Conservation (phyloP, 2,888 invertebrate species). For the Deilephila elpenor region DNA sequence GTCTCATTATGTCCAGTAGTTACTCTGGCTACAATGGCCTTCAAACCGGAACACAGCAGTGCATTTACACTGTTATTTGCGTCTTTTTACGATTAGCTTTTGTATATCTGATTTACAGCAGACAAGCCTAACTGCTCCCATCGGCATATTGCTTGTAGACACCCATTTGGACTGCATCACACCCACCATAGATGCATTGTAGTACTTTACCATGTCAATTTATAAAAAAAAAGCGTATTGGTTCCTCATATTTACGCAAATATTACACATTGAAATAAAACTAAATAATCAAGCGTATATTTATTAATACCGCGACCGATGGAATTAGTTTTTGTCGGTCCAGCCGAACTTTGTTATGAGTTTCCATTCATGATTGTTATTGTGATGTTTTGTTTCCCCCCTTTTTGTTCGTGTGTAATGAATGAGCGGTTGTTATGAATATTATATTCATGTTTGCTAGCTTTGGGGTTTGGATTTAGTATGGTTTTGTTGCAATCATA, state of each 20-base stretch:
- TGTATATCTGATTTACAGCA: too few species aligned
- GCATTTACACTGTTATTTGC: too few species aligned
- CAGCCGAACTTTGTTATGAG: constrained; percentile 11
- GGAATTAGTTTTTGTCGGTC: constrained; percentile 13
- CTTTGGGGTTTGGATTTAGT: not conserved
- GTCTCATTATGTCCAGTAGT: too few species aligned
- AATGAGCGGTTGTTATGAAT: constrained; percentile 15
- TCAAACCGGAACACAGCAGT: too few species aligned
- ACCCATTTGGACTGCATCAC: too few species aligned
- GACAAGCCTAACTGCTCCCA: too few species aligned
- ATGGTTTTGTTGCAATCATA: not conserved
- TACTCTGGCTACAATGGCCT: too few species aligned
- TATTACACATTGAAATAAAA: not conserved
- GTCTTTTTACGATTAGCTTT: too few species aligned
- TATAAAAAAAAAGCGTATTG: not conserved
- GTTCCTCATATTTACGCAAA: not conserved
- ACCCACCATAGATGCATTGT: too few species aligned
- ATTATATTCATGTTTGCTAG: not conserved
- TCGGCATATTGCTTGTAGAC: too few species aligned
- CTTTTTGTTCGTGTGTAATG: constrained; percentile 20
- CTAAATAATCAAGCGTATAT: not conserved
- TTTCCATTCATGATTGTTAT: constrained; percentile 9
- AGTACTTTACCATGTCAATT: too few species aligned
- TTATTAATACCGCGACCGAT: not conserved
- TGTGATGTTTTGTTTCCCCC: constrained; percentile 14